A percentile compares a stretch with the other conserved stretches of the same genome.
These are phyloP conservation scores for Zaprionus inermis DNA, from an alignment of 1,140 invertebrate genomes.

Conservation along the genomic window DNA sequence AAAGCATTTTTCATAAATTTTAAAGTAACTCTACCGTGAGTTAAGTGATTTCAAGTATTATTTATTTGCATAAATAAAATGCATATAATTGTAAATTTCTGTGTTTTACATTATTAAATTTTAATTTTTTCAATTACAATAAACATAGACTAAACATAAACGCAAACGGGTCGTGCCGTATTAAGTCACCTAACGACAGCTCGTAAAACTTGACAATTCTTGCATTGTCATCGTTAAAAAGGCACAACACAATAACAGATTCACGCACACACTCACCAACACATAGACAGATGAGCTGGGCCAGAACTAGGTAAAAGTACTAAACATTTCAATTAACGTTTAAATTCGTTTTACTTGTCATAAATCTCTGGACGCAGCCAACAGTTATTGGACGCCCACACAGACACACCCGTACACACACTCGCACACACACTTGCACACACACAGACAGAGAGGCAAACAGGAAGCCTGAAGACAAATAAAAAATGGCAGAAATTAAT, in stretches of 20 bases:
- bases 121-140: not conserved
- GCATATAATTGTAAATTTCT: not conserved
- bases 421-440: not conserved
- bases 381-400: slow-evolving; percentile 2
- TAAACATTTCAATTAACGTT: slow-evolving; percentile 58
- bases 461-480: slow-evolving; percentile 27
- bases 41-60: not conserved
- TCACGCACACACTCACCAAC: not conserved
- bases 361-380: slow-evolving; percentile 35
- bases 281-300: not conserved
- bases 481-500: slow-evolving; percentile 63
- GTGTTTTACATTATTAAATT: not conserved
- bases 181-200: slow-evolving; percentile 6
- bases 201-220: slow-evolving; percentile 16
- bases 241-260: slow-evolving; percentile 5
- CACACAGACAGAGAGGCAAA: not conserved
- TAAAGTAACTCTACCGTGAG: not conserved
- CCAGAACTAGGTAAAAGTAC: slow-evolving; percentile 22
- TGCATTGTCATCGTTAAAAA: slow-evolving; percentile 12
- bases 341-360: slow-evolving; percentile 50
- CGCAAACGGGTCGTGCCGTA: not conserved
- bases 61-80: not conserved
- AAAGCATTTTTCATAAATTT: not conserved
- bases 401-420: not conserved
- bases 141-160: not conserved